Evolutionary conservation across 2,797 vertebrate species (phyloP), one percentile per base, ranked within the genome.

Genomic region (Ctenopoma multispine): DNA sequence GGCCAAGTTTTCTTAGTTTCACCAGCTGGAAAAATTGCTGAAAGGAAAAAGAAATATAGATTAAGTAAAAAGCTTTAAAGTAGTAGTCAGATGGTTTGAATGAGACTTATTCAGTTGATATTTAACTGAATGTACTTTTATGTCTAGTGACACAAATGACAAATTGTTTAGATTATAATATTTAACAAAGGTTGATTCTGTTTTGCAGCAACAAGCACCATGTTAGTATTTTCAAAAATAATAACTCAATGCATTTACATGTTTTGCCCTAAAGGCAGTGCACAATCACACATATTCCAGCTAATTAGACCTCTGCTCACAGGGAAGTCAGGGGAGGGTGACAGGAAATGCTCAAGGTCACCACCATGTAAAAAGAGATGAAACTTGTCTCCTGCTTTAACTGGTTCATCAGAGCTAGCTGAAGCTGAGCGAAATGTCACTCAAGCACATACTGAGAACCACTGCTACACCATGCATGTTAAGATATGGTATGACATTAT

Each of bases 1-100:
- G 94, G 67, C 97, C 96, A 67, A 99, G 96, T 89, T 98, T 99
- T 89, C 97, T 93, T 92, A 99, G 94, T 90, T 98, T 99, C 71
- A 95, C 92, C 82, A 99, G 94, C 57, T 98, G 97, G 87, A 99
- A 99, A 88, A 99, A 98, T 91, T 94, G 97, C 98, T 99, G 92
- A 84, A 96, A 90, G 77, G 79, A 63, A 50, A 91, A 78, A 63
- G 20, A 67, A 48, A 48, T 0, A 5, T 10, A 44, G 4, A 36
- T 34, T 69, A 8, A 73, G 24, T 38, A 21, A 71, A 57, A 54
- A n/a, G 4, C 0, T 38, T 13, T 9, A 10, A 31, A 23, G 17
- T 24, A 27, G 29, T 34, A 4, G 4, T 44, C 56, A 10, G 17
- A 65, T 7, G 1, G 6, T 34, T 4, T 44, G n/a, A 43, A 48